These are phyloP conservation scores for Micrasema minimum DNA, from an alignment of 1,140 invertebrate genomes.

Conservation along the genomic window DNA sequence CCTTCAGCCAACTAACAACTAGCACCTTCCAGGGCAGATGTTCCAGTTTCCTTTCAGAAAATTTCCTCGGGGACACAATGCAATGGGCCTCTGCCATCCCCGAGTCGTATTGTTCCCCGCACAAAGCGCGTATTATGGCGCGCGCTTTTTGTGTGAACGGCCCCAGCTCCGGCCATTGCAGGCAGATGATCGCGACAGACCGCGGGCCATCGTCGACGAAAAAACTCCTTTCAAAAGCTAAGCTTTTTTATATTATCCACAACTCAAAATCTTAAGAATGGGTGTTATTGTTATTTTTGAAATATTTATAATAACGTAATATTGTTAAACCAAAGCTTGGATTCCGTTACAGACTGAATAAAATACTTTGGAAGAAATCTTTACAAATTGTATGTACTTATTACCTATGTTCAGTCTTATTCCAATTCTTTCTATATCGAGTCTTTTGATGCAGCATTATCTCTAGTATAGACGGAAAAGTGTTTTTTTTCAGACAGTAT, in stretches of 20 bases:
- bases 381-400: no score
- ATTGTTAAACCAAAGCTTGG: neutral
- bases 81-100: slow-evolving; percentile 18
- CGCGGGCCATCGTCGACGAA: slow-evolving; percentile 24
- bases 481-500: no score
- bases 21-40: slow-evolving; percentile 30
- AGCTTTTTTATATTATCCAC: slow-evolving; percentile 15
- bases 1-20: neutral
- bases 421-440: no score
- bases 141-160: slow-evolving; percentile 15
- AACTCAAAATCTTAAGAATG: slow-evolving; percentile 27
- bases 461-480: no score
- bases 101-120: slow-evolving; percentile 23
- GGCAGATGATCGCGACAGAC: slow-evolving; percentile 30
- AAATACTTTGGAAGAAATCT: no score
- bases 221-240: slow-evolving; percentile 6
- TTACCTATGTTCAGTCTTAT: no score
- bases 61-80: slow-evolving; percentile 2
- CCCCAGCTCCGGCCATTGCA: neutral
- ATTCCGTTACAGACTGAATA: no score
- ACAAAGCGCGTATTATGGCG: slow-evolving; percentile 36
- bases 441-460: no score
- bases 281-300: slow-evolving; percentile 11
- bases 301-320: slow-evolving; percentile 19
- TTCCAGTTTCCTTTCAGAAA: slow-evolving; percentile 32